phyloP scores from a whole-genome alignment of 92 coral and sea anemone genomes.

The Umimayanthus chanpuru region DNA sequence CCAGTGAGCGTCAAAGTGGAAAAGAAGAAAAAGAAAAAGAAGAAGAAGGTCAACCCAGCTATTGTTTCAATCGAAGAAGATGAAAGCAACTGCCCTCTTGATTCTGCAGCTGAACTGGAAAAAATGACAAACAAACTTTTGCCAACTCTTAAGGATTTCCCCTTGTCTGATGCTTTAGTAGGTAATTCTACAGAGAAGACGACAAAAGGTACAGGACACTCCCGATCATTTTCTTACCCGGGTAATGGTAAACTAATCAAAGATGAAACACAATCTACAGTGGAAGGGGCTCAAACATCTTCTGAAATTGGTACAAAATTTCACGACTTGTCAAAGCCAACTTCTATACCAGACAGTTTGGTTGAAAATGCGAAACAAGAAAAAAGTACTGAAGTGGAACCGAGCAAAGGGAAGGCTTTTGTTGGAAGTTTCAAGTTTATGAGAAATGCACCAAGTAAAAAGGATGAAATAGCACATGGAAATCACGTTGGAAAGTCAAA shows the following conservation, averaged over 20 bases:
- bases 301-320: conserved; percentile 17
- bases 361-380: conserved; percentile 4
- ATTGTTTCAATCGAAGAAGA: conserved; percentile 85
- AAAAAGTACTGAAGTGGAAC: not conserved
- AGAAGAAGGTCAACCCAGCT: conserved; percentile 77
- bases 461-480: not conserved
- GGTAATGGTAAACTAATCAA: conserved; percentile 45
- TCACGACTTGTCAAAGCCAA: conserved; percentile 47
- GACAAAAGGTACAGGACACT: conserved; percentile 36
- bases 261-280: not conserved
- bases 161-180: conserved; percentile 50
- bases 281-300: not conserved
- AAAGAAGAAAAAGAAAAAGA: conserved; percentile 82
- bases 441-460: not conserved
- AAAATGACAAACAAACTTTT: not conserved
- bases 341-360: conserved; percentile 57
- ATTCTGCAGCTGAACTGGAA: conserved; percentile 9
- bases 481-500: not conserved
- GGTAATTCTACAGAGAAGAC: conserved; percentile 8
- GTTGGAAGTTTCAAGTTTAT: conserved; percentile 35
- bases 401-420: conserved; percentile 15
- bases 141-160: conserved; percentile 43
- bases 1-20: conserved; percentile 51
- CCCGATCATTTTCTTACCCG: conserved; percentile 72
- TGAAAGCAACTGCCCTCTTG: conserved; percentile 37